Percentiles rank a stretch among this genome's conserved stretches.
phyloP scores from a whole-genome alignment of 2,113 vertebrate genomes.

The Colaptes auratus region DNA sequence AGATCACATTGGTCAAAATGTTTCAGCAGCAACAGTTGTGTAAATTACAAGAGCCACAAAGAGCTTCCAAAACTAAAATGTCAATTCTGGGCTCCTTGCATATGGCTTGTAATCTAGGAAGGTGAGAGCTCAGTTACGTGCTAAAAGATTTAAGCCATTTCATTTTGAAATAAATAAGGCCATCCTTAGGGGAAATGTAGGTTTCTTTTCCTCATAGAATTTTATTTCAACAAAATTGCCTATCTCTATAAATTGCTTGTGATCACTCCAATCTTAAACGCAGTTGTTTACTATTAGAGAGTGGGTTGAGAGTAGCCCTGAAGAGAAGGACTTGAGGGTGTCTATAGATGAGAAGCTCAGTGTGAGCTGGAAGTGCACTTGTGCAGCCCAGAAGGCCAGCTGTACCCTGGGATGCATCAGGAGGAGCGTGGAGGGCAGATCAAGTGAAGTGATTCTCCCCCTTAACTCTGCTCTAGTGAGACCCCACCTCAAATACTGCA shows the following conservation, averaged over 20 bases:
- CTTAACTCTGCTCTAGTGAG: no score
- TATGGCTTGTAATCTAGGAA: not conserved
- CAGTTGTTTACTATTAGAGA: not conserved
- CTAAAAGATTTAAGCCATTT: not conserved
- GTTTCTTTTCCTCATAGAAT: not conserved
- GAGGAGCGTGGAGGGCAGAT: no score
- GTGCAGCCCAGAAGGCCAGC: no score
- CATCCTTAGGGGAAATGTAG: not conserved
- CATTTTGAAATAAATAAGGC: not conserved
- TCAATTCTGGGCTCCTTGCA: rapidly evolving
- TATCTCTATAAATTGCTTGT: not conserved
- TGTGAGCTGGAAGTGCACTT: no score
- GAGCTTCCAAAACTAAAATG: not conserved
- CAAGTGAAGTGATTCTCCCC: no score
- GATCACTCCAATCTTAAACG: not conserved
- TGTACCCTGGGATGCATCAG: no score
- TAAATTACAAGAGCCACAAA: not conserved
- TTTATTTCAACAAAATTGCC: not conserved
- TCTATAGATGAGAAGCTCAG: no score
- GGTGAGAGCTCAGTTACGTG: not conserved
- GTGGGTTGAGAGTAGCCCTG: no score
- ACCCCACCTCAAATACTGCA: no score
- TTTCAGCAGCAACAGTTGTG: not conserved
- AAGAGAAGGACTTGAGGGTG: no score
- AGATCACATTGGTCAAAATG: not conserved